Evolutionary conservation across 2,113 vertebrate species (phyloP).

Genomic region (Bolborhynchus lineola): DNA sequence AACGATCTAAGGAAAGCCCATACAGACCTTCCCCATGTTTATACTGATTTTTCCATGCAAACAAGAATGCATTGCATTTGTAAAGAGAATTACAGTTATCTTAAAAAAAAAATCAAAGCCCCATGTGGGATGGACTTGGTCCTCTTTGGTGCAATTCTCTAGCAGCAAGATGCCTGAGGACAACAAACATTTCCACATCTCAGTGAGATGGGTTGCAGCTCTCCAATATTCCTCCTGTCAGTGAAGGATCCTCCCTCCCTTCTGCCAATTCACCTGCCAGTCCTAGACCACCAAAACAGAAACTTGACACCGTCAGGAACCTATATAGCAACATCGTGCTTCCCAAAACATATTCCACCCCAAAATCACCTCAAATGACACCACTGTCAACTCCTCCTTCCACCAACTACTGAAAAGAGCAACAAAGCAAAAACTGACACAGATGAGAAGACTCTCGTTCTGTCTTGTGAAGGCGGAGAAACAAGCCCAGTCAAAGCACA

Average conservation of each 20-base stretch:
- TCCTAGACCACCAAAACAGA: neutral
- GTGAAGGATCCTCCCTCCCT: neutral
- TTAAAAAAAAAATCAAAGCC: neutral
- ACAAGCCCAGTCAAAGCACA: neutral
- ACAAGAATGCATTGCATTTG: neutral
- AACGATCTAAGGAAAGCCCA: neutral
- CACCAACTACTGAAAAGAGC: neutral
- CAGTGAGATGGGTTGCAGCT: fast-evolving
- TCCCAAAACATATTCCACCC: neutral
- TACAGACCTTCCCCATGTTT: neutral
- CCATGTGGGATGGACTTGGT: neutral
- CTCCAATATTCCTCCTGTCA: fast-evolving
- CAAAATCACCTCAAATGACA: neutral
- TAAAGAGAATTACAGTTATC: neutral
- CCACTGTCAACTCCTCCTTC: neutral
- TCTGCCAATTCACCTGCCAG: neutral
- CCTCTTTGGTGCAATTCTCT: neutral
- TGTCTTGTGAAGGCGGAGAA: neutral
- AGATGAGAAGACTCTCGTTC: neutral
- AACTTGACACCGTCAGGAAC: neutral
- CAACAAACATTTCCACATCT: neutral
- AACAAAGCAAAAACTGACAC: neutral
- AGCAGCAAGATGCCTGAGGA: fast-evolving
- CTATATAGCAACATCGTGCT: fast-evolving
- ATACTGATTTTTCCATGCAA: neutral